phyloP scores from a whole-genome alignment of 1,140 invertebrate genomes.

The Drosophila ohnishii region DNA sequence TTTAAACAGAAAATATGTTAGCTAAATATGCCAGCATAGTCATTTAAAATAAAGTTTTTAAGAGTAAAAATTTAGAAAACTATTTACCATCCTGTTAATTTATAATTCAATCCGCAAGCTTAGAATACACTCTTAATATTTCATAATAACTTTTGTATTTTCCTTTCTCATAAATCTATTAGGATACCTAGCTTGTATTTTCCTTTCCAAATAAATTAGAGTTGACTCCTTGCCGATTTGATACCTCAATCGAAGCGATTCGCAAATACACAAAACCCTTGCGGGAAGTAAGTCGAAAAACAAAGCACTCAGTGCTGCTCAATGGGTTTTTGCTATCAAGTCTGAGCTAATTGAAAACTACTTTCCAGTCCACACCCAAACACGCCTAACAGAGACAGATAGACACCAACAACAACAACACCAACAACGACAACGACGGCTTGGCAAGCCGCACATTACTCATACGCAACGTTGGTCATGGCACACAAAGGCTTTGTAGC shows the following conservation, averaged over 20 bases:
- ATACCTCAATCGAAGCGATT: slow-evolving; percentile 3
- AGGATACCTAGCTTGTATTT: not conserved
- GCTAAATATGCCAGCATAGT: not conserved
- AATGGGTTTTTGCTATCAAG: slow-evolving; percentile 41
- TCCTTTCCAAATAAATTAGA: not conserved
- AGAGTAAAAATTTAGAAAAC: not conserved
- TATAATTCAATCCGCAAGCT: not conserved
- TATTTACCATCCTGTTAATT: not conserved
- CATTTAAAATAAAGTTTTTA: not conserved
- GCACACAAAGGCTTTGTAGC: slow-evolving; percentile 38
- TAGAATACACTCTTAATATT: not conserved
- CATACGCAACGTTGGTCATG: slow-evolving; percentile 63
- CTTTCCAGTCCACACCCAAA: slow-evolving; percentile 41
- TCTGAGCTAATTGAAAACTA: slow-evolving; percentile 76
- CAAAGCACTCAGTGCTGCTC: slow-evolving; percentile 51
- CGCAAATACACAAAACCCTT: slow-evolving; percentile 1
- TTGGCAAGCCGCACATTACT: slow-evolving; percentile 74
- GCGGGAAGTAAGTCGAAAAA: slow-evolving; percentile 17
- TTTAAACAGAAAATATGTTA: not conserved
- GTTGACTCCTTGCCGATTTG: not conserved
- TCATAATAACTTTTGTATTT: not conserved
- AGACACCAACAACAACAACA: slow-evolving; percentile 6
- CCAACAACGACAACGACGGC: slow-evolving; percentile 22
- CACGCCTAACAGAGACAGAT: slow-evolving; percentile 15
- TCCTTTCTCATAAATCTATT: no score